These are phyloP conservation scores for Apogon talboti DNA, from an alignment of 2,797 vertebrate genomes.

Conservation along the genomic window DNA sequence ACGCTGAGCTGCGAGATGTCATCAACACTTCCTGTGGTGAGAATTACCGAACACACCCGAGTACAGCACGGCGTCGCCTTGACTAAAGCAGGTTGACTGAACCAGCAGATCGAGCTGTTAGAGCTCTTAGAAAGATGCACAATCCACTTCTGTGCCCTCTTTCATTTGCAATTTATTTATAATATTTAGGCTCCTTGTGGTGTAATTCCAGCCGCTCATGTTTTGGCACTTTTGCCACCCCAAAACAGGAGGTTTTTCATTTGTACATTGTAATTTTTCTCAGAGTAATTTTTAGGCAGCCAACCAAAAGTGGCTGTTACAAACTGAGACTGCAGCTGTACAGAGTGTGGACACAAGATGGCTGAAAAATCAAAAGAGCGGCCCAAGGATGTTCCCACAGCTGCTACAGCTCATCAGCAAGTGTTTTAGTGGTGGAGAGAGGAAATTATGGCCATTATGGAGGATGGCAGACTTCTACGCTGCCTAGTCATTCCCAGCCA, in stretches of 20 bases:
- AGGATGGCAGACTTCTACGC: constrained; percentile 48
- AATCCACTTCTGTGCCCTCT: not conserved
- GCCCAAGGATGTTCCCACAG: constrained; percentile 58
- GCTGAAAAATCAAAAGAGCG: constrained; percentile 36
- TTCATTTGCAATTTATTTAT: constrained; percentile 24
- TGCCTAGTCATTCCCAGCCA: constrained; percentile 55
- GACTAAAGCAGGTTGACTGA: not conserved
- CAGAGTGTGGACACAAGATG: constrained; percentile 26
- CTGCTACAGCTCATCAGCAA: constrained; percentile 63
- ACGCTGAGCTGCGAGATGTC: constrained; percentile 96
- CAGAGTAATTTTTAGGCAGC: constrained; percentile 19
- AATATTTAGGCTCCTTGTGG: constrained; percentile 12
- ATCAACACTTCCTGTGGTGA: constrained; percentile 99
- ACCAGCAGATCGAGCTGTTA: not conserved
- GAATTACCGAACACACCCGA: constrained; percentile 39
- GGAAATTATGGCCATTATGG: constrained; percentile 66
- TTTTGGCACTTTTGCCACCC: constrained; percentile 29
- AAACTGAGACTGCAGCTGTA: constrained; percentile 59
- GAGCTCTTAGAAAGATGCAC: constrained; percentile 1
- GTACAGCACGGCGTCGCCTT: not conserved
- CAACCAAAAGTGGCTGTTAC: constrained; percentile 24
- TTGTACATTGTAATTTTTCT: constrained; percentile 7
- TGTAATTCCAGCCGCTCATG: constrained; percentile 42
- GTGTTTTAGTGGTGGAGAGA: constrained; percentile 45
- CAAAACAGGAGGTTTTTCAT: constrained; percentile 15